Evolutionary conservation across 1,140 invertebrate genomes (phyloP), one percentile per base, ranked within the genome.

Genomic region (Oncopeltus fasciatus): DNA sequence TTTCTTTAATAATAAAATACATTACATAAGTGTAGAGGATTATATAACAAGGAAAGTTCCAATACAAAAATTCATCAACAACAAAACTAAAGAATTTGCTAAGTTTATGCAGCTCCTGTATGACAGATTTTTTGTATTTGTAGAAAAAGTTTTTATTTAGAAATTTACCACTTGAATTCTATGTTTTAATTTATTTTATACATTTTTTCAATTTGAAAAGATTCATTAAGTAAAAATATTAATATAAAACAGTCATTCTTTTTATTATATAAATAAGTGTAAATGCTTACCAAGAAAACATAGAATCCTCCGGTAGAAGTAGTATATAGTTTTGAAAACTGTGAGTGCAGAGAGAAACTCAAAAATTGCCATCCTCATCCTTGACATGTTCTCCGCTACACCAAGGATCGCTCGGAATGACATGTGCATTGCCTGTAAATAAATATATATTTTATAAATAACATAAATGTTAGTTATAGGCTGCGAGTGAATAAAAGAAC

Each of bases 371-470:
- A 81, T 80, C 60, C 88, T 81, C 57, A 97, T 73, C 66, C 87
- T 76, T 4, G 87, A 85, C 75, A 98, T 87, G 75, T 96, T 95
- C 66, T 98, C 92, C 31, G 93, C 93, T 1, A 98, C 93, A 58
- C 92, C 91, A 33, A 98, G 76, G 66, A 98, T 90, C 47, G 95
- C 94, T 70, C 89, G 78, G 72, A 98, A 98, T 5, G 94, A 96
- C 73, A 86, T 95, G 14, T 93, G 90, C 68, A 98, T 81, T 20
- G 95, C 93, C 74, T 90, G 47, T 12, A 18, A 44, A 44, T 16
- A 44, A 44, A n/a, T n/a, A n/a, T n/a, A n/a, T n/a, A n/a, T n/a
- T n/a, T n/a, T n/a, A n/a, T n/a, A n/a, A n/a, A n/a, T n/a, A n/a
- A n/a, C n/a, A n/a, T n/a, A n/a, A n/a, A n/a, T n/a, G n/a, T n/a